phyloP scores from a whole-genome alignment of 1,140 invertebrate species.

The Andricus grossulariae region DNA sequence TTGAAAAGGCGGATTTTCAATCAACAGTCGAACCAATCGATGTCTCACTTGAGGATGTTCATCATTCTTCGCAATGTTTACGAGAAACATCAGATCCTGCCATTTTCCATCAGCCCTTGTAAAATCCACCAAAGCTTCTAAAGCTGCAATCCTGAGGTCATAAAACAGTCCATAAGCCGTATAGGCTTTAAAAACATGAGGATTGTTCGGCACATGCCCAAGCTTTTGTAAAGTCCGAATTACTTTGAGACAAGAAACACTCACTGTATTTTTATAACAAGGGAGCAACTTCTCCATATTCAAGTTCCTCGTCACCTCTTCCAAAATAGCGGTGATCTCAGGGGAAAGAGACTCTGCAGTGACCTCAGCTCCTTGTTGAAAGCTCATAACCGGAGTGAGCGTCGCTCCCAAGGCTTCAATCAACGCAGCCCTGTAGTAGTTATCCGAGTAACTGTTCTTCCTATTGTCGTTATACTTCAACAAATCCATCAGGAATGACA shows the following conservation, averaged over 20 bases:
- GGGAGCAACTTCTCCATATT: constrained; percentile 97
- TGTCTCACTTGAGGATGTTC: constrained; percentile 88
- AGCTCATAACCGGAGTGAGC: constrained; percentile 93
- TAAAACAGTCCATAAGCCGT: constrained; percentile 92
- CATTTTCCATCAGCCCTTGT: constrained; percentile 89
- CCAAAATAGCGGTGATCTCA: constrained; percentile 90
- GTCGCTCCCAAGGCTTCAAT: constrained; percentile 94
- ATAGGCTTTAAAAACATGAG: constrained; percentile 92
- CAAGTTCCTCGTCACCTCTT: constrained; percentile 89
- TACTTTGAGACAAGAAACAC: constrained; percentile 92
- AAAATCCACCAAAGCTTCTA: constrained; percentile 95
- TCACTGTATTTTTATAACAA: constrained; percentile 94
- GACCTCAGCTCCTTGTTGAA: constrained; percentile 83
- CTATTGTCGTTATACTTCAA: constrained; percentile 99
- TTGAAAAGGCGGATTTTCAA: constrained; percentile 91
- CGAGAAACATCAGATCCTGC: constrained; percentile 89
- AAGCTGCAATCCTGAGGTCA: constrained; percentile 91
- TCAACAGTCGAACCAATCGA: constrained; percentile 84
- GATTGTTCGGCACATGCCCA: constrained; percentile 94
- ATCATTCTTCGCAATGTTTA: constrained; percentile 93
- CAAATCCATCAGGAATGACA: constrained; percentile 93
- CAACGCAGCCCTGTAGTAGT: constrained; percentile 91
- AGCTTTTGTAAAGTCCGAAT: constrained; percentile 95
- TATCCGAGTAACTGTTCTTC: constrained; percentile 93
- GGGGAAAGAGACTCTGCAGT: constrained; percentile 90